Percentiles rank a stretch among this genome's conserved stretches.
Conservation (phyloP, 37 sponge, comb jelly and placozoan species). For the Ephydatia muelleri region DNA sequence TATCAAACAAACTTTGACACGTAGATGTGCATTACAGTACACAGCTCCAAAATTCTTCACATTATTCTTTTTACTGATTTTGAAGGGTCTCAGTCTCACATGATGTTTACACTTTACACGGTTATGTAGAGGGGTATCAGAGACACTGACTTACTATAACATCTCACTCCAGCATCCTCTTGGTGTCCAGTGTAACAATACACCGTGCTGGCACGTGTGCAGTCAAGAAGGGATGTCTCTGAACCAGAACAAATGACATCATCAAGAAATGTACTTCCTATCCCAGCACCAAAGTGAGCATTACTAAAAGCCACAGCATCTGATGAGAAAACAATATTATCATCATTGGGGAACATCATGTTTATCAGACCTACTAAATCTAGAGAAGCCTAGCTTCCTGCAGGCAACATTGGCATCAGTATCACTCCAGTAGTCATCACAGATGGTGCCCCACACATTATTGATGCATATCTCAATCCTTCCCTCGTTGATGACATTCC, state of each 20-base stretch:
- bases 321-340: too few relatives aligned
- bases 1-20: too few relatives aligned
- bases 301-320: conserved; percentile 4
- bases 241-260: background rate
- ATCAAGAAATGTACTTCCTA: background rate
- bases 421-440: conserved; percentile 10
- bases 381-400: too few relatives aligned
- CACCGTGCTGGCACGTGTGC: background rate
- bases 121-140: background rate
- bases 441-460: conserved; percentile 18
- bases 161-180: conserved; percentile 15
- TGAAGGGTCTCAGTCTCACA: too few relatives aligned
- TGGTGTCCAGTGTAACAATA: background rate
- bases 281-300: conserved; percentile 21
- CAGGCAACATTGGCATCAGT: too few relatives aligned
- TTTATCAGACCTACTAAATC: background rate
- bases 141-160: background rate
- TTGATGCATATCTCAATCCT: conserved; percentile 15
- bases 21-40: too few relatives aligned
- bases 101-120: too few relatives aligned
- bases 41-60: too few relatives aligned
- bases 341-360: background rate
- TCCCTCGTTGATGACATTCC: conserved; percentile 3
- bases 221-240: conserved; percentile 2
- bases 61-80: too few relatives aligned